A percentile compares a stretch with the other conserved stretches of the same genome.
phyloP scores from a whole-genome alignment of 2,888 invertebrate species.

The Heteromyza rotundicornis region DNA sequence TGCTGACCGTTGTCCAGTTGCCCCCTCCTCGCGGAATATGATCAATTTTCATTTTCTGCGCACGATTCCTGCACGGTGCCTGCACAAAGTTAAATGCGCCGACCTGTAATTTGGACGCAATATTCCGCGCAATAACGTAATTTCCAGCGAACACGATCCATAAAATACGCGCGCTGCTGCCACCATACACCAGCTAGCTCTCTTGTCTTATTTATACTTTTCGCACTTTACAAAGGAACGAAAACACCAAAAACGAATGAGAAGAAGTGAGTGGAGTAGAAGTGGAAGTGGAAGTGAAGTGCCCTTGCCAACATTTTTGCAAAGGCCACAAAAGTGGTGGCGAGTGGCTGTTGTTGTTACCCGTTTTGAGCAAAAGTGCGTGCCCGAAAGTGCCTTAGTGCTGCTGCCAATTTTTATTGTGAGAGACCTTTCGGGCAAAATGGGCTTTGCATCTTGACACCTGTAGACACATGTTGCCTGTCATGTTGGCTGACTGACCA shows the following conservation, averaged over 20 bases:
- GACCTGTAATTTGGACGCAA: constrained; percentile 55
- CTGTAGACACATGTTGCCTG: constrained; percentile 18
- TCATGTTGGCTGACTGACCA: constrained; percentile 1
- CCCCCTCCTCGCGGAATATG: constrained; percentile 13
- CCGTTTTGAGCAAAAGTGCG: constrained; percentile 12
- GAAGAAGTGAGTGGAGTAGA: too few relatives aligned
- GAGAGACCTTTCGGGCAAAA: neutral
- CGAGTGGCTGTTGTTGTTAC: neutral
- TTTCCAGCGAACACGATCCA: constrained; percentile 34
- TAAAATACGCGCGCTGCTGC: neutral
- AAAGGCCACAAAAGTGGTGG: neutral
- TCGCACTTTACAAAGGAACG: too few relatives aligned
- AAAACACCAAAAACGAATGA: too few relatives aligned
- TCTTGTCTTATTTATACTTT: too few relatives aligned
- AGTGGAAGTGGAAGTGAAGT: too few relatives aligned
- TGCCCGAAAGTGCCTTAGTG: constrained; percentile 12
- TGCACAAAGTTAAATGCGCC: constrained; percentile 55
- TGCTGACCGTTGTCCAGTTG: neutral
- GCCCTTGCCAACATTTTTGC: constrained; percentile 5
- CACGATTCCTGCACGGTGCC: constrained; percentile 32
- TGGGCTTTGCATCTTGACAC: constrained; percentile 16
- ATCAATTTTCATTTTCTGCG: constrained; percentile 30
- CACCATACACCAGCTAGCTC: too few relatives aligned
- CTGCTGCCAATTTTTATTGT: neutral
- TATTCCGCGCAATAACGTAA: constrained; percentile 53